Evolutionary conservation across 2,888 invertebrate species (phyloP), one percentile per base, ranked within the genome.

Genomic region (Dioctria linearis): DNA sequence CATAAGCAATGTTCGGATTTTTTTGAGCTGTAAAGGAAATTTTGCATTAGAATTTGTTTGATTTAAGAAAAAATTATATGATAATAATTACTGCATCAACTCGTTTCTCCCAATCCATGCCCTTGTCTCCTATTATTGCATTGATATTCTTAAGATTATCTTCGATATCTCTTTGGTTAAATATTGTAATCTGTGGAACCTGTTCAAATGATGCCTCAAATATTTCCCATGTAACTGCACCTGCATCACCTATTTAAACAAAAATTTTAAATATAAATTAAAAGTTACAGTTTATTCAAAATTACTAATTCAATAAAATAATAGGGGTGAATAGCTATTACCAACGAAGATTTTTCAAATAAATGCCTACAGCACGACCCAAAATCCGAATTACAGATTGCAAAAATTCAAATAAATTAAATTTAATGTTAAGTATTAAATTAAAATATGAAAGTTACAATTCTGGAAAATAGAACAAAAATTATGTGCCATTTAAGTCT

Each of bases 61-160:
- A 51, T 13, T 6, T n/a, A 4, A 54, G 8, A 11, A 54, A 54
- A 11, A 79, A 40, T 57, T 51, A 51, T n/a, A 66, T n/a, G 25
- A 25, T 25, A 25, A 39, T 57, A 3, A 80, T 82, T 83, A 97
- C 96, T 83, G 95, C 94, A 81, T 98, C 98, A n/a, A 95, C 93
- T 81, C 98, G 90, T 88, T 96, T 96, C 90, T 96, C 97, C 98
- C 99, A 99, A 87, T 97, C 97, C 85, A 94, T 94, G 84, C 91
- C 93, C 63, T 94, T 90, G 89, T 98, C 96, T 3, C 94, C 93
- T 78, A 98, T 92, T 59, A 92, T 91, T 3, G 93, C 93, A 84
- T 93, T 92, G 75, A 96, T 93, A 84, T 92, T 92, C 51, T 93
- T 92, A 87, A 97, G 92, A 80, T 94, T 91, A 83, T 97, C 96